Evolutionary conservation across 2,797 vertebrate species (phyloP).

Genomic region (Helostoma temminkii): DNA sequence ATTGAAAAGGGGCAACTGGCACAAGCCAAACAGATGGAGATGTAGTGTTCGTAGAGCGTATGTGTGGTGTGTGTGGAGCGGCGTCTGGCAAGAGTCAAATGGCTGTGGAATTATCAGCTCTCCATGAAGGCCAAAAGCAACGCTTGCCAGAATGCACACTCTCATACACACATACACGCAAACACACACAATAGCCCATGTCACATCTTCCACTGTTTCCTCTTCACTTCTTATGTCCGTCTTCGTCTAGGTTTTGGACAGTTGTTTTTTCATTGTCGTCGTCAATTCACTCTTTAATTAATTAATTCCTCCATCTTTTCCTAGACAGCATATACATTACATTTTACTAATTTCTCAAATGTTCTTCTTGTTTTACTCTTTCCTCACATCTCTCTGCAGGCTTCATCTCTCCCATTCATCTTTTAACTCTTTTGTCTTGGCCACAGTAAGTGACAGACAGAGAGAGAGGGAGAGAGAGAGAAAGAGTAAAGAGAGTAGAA

Average conservation of each 20-base stretch:
- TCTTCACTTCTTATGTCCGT: conserved; percentile 2
- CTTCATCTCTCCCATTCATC: conserved; percentile 9
- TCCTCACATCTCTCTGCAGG: neutral
- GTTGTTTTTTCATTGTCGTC: conserved; percentile 22
- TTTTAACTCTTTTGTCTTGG: conserved; percentile 26
- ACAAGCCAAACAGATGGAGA: conserved; percentile 75
- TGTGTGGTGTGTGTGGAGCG: conserved; percentile 38
- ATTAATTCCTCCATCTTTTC: conserved; percentile 19
- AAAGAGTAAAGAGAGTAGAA: neutral
- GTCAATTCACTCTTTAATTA: conserved; percentile 7
- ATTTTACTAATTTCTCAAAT: conserved; percentile 1
- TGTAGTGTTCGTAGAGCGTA: conserved; percentile 35
- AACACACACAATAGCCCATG: neutral
- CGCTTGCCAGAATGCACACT: conserved; percentile 43
- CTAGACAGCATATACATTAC: neutral
- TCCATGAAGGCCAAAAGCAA: conserved; percentile 60
- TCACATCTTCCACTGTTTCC: conserved; percentile 8
- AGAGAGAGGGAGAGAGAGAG: conserved; percentile 10
- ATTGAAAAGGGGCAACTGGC: conserved; percentile 73
- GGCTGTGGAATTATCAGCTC: conserved; percentile 72
- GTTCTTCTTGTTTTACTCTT: neutral
- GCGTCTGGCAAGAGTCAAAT: conserved; percentile 73
- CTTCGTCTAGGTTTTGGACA: conserved; percentile 33
- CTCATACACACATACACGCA: conserved; percentile 9
- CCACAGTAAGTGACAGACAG: conserved; percentile 22